Evolutionary conservation across 2,113 vertebrate species (phyloP), one percentile per base, ranked within the genome.

Genomic region (Trogon surrucura): DNA sequence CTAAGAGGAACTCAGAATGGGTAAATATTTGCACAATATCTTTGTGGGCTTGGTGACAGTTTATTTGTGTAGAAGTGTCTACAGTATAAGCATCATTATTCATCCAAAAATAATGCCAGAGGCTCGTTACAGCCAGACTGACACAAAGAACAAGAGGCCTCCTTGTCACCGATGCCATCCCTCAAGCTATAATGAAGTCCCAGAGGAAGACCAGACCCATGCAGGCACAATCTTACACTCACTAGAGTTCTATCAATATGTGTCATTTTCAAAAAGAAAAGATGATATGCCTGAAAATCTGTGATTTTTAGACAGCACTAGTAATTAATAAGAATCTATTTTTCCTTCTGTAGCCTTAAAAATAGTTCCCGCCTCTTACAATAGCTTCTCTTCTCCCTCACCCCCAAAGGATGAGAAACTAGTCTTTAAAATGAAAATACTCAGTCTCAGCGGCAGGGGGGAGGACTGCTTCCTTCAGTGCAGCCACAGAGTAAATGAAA

Each of bases 161-260:
- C 30, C 64, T 70, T 91, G 72, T 30, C 41, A 69, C 29, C 38
- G 64, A 6, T 84, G 41, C 26, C 9, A 36, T 56, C 61, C n/a
- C 45, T 92, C 34, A 85, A 74, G 53, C 51, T 57, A 18, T 94
- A 95, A 96, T 85, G 80, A 86, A 95, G 65, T 93, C 93, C 87
- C 91, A 93, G 64, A 97, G 91, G 91, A 96, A 90, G 65, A 77
- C 44, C 83, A 86, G 67, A 71, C 17, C 27, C 19, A 74, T 51
- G 8, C 36, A 85, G 56, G 23, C 29, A 66, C 32, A 79, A 19
- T 74, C 61, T 94, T 92, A 72, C 44, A 44, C 69, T 93, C 30
- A 23, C 64, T 62, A 56, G 45, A 73, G 25, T 23, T 78, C 30
- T 85, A 85, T 56, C 7, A 20, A 10, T 44, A 45, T 7, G 3